phyloP scores from a whole-genome alignment of 2,113 vertebrate genomes.

The Vireo altiloquus region DNA sequence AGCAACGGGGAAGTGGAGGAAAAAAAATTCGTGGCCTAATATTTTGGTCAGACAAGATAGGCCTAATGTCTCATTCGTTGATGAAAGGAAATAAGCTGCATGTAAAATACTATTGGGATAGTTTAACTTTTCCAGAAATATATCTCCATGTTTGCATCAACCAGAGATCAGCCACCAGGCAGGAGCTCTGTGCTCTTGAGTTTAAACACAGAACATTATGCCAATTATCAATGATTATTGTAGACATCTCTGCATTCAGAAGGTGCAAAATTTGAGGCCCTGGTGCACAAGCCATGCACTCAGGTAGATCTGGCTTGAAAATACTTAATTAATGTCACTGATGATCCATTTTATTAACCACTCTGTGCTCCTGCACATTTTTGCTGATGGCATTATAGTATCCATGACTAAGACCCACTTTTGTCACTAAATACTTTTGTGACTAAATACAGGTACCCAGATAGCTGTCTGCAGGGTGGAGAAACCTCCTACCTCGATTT shows the following conservation, averaged over 20 bases:
- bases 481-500: neutral
- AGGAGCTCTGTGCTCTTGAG: neutral
- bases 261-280: neutral
- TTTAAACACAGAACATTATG: neutral
- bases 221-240: neutral
- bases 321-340: neutral
- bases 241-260: neutral
- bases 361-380: neutral
- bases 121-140: neutral
- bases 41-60: neutral
- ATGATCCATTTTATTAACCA: neutral
- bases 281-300: rapidly evolving
- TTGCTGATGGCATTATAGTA: neutral
- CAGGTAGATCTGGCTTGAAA: neutral
- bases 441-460: neutral
- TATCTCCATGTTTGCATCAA: neutral
- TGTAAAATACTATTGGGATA: neutral
- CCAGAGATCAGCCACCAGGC: rapidly evolving
- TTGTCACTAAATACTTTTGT: too few relatives aligned
- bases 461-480: neutral
- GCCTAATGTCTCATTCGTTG: neutral
- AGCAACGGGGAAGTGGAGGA: neutral
- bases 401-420: neutral
- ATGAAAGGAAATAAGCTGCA: neutral
- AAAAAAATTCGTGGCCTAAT: neutral